These are phyloP conservation scores for Pseudochromis fuscus DNA, from an alignment of 2,797 vertebrate genomes.

Conservation along the genomic window DNA sequence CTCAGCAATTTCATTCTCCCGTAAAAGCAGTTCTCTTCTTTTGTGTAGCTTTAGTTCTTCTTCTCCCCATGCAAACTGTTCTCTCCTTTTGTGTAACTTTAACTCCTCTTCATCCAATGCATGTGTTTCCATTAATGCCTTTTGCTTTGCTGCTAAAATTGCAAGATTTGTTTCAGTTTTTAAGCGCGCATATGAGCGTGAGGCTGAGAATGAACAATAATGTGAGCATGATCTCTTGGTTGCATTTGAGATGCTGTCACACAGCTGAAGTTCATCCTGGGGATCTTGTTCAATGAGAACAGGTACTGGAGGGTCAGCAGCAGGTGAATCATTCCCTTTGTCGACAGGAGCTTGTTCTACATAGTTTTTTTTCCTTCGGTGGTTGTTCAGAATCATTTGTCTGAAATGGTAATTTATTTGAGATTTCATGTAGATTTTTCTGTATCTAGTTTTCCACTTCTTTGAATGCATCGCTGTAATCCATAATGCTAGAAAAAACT, in stretches of 20 bases:
- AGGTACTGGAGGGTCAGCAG: neutral
- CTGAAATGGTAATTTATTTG: conserved; percentile 1
- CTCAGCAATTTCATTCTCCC: conserved; percentile 17
- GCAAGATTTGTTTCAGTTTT: conserved; percentile 8
- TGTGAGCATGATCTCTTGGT: too few relatives aligned
- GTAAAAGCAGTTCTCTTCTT: conserved; percentile 15
- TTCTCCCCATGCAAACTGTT: too few relatives aligned
- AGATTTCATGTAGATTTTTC: conserved; percentile 4
- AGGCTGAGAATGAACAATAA: too few relatives aligned
- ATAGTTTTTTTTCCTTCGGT: neutral
- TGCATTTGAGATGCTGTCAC: too few relatives aligned
- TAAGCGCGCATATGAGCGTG: too few relatives aligned
- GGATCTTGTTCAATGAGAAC: neutral
- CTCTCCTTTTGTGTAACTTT: too few relatives aligned
- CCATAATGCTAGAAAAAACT: too few relatives aligned
- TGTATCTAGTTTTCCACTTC: conserved; percentile 5
- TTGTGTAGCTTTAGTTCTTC: too few relatives aligned
- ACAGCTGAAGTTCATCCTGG: too few relatives aligned
- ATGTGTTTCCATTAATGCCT: too few relatives aligned
- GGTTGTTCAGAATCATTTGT: neutral
- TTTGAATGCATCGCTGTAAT: too few relatives aligned
- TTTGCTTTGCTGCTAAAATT: conserved; percentile 25
- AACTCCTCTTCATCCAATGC: too few relatives aligned
- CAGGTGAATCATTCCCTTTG: neutral
- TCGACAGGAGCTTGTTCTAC: neutral